Percentiles rank a stretch among this genome's conserved stretches.
phyloP scores from a whole-genome alignment of 2,888 invertebrate species.

The Phortica magna region DNA sequence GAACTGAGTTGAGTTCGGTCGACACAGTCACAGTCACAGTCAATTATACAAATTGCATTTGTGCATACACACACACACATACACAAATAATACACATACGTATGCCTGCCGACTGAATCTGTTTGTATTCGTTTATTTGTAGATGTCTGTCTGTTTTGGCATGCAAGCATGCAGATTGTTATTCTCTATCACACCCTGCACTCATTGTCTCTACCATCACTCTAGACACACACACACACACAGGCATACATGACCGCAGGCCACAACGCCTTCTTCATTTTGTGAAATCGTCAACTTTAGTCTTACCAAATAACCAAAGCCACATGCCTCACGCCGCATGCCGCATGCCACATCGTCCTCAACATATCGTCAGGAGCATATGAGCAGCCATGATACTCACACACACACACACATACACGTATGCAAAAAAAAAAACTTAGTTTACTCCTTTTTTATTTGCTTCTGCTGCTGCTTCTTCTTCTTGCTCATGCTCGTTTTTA shows the following conservation, averaged over 20 bases:
- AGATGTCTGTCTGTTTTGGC: not conserved
- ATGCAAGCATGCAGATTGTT: slow-evolving; percentile 10
- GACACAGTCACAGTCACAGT: slow-evolving; percentile 67
- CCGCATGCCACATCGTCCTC: not conserved
- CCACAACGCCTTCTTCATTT: not conserved
- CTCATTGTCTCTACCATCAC: not conserved
- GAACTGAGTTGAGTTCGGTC: slow-evolving; percentile 32
- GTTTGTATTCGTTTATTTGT: not conserved
- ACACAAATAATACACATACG: not conserved
- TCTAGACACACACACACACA: not conserved
- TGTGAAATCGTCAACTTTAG: not conserved
- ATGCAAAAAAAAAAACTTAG: not conserved
- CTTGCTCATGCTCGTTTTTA: too few species aligned
- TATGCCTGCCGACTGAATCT: not conserved
- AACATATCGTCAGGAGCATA: not conserved
- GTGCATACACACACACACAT: slow-evolving; percentile 36
- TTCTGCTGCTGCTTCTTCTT: not conserved
- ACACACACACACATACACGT: not conserved
- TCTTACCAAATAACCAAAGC: not conserved
- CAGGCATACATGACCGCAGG: not conserved
- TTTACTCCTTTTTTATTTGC: not conserved
- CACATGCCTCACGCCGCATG: not conserved
- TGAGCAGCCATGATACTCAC: not conserved
- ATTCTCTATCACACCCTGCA: not conserved
- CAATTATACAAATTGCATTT: slow-evolving; percentile 72